These are phyloP conservation scores for Fragum sueziense DNA, from an alignment of 2,888 invertebrate genomes.

Conservation along the genomic window DNA sequence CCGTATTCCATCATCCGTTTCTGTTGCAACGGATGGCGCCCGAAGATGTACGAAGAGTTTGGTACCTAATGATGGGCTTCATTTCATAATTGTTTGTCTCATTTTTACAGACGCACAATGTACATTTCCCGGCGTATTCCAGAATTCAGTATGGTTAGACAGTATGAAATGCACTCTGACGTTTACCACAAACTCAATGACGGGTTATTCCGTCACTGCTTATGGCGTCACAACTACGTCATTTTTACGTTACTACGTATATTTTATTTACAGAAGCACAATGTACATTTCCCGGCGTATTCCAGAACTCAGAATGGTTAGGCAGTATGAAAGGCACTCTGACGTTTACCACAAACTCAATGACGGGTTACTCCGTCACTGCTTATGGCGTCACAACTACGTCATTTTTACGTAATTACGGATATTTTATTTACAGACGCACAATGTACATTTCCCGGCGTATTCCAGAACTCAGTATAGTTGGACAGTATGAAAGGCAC, in stretches of 20 bases:
- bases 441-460: conserved; percentile 39
- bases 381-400: conserved; percentile 7
- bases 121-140: conserved; percentile 13
- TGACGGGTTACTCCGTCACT: conserved; percentile 32
- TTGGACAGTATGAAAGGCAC: conserved; percentile 41
- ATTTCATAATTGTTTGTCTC: too few relatives aligned
- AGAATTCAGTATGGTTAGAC: conserved; percentile 25
- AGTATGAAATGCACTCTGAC: conserved; percentile 14
- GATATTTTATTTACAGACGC: neutral
- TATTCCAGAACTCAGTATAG: conserved; percentile 39
- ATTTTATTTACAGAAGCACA: neutral
- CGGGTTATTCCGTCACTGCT: conserved; percentile 28
- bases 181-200: neutral
- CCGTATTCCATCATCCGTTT: too few relatives aligned
- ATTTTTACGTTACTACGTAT: neutral
- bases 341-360: neutral
- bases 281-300: conserved; percentile 17
- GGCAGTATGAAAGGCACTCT: conserved; percentile 11
- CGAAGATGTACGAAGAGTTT: too few relatives aligned
- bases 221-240: conserved; percentile 1
- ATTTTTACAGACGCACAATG: too few relatives aligned
- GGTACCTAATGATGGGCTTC: too few relatives aligned
- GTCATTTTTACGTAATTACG: too few relatives aligned
- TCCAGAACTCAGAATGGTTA: conserved; percentile 19
- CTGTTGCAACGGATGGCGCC: too few relatives aligned